phyloP scores from a whole-genome alignment of 1,140 invertebrate genomes.

The Pissodes strobi region DNA sequence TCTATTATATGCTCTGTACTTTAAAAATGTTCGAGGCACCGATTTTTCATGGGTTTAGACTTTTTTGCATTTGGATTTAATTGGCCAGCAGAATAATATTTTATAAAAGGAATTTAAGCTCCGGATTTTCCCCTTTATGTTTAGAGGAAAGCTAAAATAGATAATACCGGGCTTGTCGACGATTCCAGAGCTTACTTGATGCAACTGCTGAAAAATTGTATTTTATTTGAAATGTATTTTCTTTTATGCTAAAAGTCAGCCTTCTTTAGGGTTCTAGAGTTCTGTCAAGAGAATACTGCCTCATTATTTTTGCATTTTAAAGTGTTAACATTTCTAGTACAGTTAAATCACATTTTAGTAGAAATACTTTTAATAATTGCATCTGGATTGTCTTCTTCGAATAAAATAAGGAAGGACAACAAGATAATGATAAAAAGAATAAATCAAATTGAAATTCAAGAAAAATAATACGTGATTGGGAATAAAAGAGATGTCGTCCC shows the following conservation, averaged over 20 bases:
- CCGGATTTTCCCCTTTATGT: neutral
- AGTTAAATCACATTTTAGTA: too few species aligned
- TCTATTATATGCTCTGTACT: too few species aligned
- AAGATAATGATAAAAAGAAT: too few species aligned
- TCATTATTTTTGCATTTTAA: neutral
- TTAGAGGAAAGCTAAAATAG: neutral
- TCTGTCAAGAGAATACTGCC: neutral
- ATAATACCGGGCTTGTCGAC: neutral
- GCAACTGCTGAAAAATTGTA: neutral
- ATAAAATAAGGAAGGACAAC: too few species aligned
- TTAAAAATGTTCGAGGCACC: neutral
- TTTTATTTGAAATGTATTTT: constrained; percentile 1
- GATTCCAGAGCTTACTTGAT: neutral
- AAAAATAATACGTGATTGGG: too few species aligned
- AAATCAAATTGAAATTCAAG: too few species aligned
- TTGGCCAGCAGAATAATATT: constrained; percentile 5
- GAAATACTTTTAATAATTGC: too few species aligned
- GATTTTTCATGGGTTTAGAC: neutral
- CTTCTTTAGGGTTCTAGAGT: neutral
- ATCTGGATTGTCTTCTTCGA: too few species aligned
- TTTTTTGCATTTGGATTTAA: constrained; percentile 3
- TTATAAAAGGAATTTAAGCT: constrained; percentile 8
- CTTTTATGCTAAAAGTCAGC: neutral
- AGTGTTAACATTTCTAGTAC: constrained; percentile 1
- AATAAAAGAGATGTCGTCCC: too few species aligned